Evolutionary conservation across 2,797 vertebrate species (phyloP), one percentile per base, ranked within the genome.

Genomic region (Emys orbicularis): DNA sequence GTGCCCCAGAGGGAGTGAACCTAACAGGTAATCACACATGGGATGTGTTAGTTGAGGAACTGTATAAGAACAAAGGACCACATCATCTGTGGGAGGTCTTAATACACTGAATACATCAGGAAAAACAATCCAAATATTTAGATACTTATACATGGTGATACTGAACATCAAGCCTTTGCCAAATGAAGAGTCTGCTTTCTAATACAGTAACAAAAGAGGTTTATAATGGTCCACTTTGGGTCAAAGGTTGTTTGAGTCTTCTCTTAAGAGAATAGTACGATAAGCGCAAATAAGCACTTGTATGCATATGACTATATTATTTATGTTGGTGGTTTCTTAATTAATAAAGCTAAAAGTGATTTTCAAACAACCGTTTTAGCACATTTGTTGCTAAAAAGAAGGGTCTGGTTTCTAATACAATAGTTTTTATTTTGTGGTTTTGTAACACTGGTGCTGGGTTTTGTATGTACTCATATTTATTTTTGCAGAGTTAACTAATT

Each of bases 251-350:
- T 53, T 90, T 47, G 0, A 82, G 84, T 95, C 93, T 23, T 92
- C 15, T 59, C 90, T 90, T 90, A 76, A 13, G 88, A 95, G 68
- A 93, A 81, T 87, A 92, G 81, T 18, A 91, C 85, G 77, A 80
- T 12, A 86, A 91, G 82, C 72, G 77, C 84, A 50, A 80, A 80
- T 49, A 93, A 56, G 47, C 37, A 61, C 47, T 89, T 94, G 16
- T 80, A 65, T 85, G 91, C 50, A 65, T 31, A 41, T 23, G 23
- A 41, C 21, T 41, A 34, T 16, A 25, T 65, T 84, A 41, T 84
- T 88, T 87, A 77, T 77, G 37, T 25, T 79, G 94, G 84, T 72
- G 49, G 84, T 9, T 77, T 23, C 74, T 27, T 81, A 53, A 50
- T 80, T 34, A 79, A 81, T 37, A 81, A 52, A 53, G 79, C 31